Percentiles rank a stretch among this genome's conserved stretches.
Evolutionary conservation across 2,113 vertebrate species (phyloP).

Genomic region (Callaeas wilsoni): DNA sequence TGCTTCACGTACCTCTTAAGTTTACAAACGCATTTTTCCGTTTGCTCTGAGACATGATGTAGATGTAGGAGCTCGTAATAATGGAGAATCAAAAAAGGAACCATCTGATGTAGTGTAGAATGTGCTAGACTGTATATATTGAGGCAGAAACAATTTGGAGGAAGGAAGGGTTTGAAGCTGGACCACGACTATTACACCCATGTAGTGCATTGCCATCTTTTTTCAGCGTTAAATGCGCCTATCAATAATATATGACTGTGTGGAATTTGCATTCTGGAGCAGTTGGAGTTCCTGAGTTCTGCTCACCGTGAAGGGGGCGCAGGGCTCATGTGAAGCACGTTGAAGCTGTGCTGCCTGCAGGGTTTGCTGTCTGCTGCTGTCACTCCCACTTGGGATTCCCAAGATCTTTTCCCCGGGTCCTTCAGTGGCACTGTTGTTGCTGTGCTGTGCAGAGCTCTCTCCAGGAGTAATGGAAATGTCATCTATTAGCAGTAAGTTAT

Average conservation of each 20-base stretch:
- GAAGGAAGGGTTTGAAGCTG: not conserved
- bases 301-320: fast-evolving
- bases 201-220: not conserved
- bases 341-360: not conserved
- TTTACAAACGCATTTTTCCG: not conserved
- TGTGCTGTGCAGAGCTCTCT: not conserved
- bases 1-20: not conserved
- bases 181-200: not conserved
- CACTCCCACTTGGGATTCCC: not conserved
- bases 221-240: not conserved
- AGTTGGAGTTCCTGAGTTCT: not conserved
- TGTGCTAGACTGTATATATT: not conserved
- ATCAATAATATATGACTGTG: not conserved
- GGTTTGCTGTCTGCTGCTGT: not conserved
- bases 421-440: not conserved
- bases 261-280: not conserved
- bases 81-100: not conserved
- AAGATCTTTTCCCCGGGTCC: not conserved
- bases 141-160: not conserved
- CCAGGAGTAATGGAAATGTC: not conserved
- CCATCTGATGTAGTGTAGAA: not conserved
- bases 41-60: not conserved
- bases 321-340: fast-evolving
- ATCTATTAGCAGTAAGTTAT: not conserved
- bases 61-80: not conserved